Percentiles rank a stretch among this genome's conserved stretches.
Conservation (phyloP, 2,888 invertebrate genomes). For the Diloba caeruleocephala region DNA sequence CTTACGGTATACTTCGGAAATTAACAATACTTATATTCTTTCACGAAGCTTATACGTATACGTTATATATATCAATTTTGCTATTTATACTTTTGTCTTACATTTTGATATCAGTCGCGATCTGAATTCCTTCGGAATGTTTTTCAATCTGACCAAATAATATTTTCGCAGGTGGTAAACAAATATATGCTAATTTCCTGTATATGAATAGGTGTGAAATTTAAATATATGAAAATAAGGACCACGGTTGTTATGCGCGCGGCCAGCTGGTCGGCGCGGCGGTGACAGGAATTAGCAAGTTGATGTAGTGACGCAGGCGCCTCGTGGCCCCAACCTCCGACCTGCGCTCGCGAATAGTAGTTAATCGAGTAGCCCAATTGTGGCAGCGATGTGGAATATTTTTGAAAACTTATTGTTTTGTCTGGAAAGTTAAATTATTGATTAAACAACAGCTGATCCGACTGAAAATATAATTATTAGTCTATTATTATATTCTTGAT, state of each 20-base stretch:
- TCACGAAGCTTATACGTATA: not conserved
- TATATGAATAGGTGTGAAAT: slow-evolving; percentile 46
- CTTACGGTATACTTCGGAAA: too few relatives aligned
- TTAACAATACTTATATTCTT: not conserved
- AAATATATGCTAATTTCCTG: slow-evolving; percentile 41
- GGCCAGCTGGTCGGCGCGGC: slow-evolving; percentile 61
- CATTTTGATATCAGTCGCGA: not conserved
- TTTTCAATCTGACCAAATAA: slow-evolving; percentile 19
- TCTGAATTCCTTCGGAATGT: slow-evolving; percentile 33
- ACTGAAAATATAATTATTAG: not conserved
- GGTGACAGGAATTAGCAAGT: slow-evolving; percentile 66
- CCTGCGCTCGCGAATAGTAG: slow-evolving; percentile 56
- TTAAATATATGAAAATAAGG: slow-evolving; percentile 50
- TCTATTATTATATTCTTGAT: not conserved
- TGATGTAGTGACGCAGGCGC: slow-evolving; percentile 61
- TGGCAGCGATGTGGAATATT: slow-evolving; percentile 32
- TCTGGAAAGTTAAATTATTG: slow-evolving; percentile 11
- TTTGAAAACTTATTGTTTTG: slow-evolving; percentile 22
- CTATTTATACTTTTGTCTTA: slow-evolving; percentile 8
- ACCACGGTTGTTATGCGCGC: slow-evolving; percentile 60
- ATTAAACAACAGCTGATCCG: not conserved
- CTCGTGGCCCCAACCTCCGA: slow-evolving; percentile 62
- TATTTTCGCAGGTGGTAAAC: slow-evolving; percentile 49
- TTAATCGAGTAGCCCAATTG: slow-evolving; percentile 35
- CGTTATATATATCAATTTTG: not conserved